phyloP scores from a whole-genome alignment of 2,797 vertebrate genomes.

The Hafferia zeledoni region DNA sequence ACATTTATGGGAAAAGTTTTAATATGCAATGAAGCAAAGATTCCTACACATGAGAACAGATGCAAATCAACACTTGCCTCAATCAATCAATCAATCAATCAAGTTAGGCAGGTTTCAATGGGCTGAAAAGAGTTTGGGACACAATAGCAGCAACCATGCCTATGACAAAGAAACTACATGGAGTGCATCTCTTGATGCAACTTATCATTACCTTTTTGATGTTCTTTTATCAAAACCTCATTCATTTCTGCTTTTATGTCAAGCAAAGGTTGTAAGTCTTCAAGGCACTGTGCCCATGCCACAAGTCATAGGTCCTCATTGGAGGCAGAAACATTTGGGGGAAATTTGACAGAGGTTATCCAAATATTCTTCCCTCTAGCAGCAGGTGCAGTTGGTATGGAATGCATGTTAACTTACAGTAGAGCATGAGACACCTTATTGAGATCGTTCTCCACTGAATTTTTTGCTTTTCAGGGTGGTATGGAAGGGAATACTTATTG shows the following conservation, averaged over 20 bases:
- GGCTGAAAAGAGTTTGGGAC: not conserved
- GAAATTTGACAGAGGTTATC: not conserved
- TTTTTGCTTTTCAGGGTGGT: not conserved
- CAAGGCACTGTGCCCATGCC: not conserved
- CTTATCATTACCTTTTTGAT: not conserved
- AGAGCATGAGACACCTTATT: not conserved
- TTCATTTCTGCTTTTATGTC: not conserved
- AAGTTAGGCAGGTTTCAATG: not conserved
- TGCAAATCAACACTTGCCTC: not conserved
- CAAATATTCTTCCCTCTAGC: not conserved
- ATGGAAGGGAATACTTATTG: not conserved
- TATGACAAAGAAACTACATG: not conserved
- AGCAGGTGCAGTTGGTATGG: not conserved
- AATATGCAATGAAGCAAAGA: not conserved
- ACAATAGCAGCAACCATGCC: not conserved
- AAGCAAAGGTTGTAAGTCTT: not conserved
- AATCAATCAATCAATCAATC: not conserved
- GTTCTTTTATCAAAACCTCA: not conserved
- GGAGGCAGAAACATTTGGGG: not conserved
- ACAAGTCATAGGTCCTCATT: accelerated
- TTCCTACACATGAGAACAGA: not conserved
- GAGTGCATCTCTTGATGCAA: not conserved
- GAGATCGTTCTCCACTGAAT: not conserved
- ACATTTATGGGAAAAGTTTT: not conserved
- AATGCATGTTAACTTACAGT: not conserved